Base-by-base conservation (phyloP, 2,113 vertebrate species). In the Canis aureus region DNA sequence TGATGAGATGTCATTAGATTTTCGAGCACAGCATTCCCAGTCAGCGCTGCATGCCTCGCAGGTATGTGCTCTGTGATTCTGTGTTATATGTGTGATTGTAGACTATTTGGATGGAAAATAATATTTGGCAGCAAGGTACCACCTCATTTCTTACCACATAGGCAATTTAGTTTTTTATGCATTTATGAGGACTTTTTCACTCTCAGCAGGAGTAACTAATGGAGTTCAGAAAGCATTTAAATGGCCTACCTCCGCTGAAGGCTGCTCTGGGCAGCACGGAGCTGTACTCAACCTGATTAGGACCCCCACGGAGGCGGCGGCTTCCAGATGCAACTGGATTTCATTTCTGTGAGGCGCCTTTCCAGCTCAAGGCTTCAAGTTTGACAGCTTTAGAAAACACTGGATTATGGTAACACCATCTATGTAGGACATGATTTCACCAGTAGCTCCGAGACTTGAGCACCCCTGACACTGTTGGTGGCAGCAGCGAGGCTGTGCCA, bases 211-310 rank as follows among this genome's bases (percentile, higher is more conserved):
- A 64, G 55, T 76, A 97, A 87, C 86, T 79, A 92, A 59, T 97
- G 94, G 96, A 97, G 95, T 95, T 97, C 84, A 91, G 87, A 92
- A 96, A 96, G 94, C 96, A 49, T 89, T 95, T 95, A 95, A 78
- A 89, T 96, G 84, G 88, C 60, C 91, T 89, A 3, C 79, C 94
- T 97, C 89, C 59, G 53, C 22, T 23, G 81, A 83, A 83, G 84
- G 20, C 85, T 11, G 9, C 9, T 0, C 51, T 59, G 76, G 60
- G 17, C 29, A 12, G 84, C 90, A 67, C 16, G 55, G 94, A 96
- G 79, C 67, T 89, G 76, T 66, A 53, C 79, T 83, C 93, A 55
- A 9, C 88, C 78, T 97, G 95, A 93, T 96, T 94, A 94, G 94
- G 94, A 89, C 94, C 89, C 95, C 97, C 67, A 57, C 17, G 0